Conservation (phyloP, 2,113 vertebrate species). For the Oncorhynchus keta region DNA sequence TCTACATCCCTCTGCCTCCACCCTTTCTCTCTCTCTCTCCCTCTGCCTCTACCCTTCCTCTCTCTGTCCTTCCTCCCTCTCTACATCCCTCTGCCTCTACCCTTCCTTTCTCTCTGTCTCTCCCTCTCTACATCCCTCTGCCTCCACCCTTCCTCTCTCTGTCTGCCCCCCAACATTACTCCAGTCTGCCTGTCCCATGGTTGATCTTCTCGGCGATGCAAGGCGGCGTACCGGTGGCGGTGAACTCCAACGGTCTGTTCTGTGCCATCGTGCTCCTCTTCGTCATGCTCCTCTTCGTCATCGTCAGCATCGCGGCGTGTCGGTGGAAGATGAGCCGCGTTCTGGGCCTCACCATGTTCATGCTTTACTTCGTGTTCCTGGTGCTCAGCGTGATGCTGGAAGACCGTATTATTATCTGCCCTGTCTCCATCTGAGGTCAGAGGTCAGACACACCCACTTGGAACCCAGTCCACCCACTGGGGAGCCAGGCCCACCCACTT, state of each 20-base stretch:
- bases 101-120: no score
- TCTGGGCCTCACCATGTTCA: conserved; percentile 75
- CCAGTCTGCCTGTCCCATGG: conserved; percentile 72
- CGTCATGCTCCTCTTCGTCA: conserved; percentile 78
- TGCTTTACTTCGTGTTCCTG: conserved; percentile 74
- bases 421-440: neutral
- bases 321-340: conserved; percentile 74
- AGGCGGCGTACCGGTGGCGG: conserved; percentile 53
- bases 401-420: conserved; percentile 67
- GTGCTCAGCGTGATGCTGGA: conserved; percentile 74
- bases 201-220: conserved; percentile 59
- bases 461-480: no score
- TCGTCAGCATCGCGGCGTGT: conserved; percentile 72
- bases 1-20: no score
- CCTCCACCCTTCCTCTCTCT: no score
- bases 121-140: no score
- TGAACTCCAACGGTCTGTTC: conserved; percentile 77
- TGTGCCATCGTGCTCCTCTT: conserved; percentile 78
- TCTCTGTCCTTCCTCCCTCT: no score
- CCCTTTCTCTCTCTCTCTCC: no score
- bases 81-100: no score
- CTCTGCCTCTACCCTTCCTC: no score
- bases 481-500: no score
- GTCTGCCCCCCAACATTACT: no score
- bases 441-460: neutral